Conservation (phyloP, 2,797 vertebrate genomes). For the Gallinago stenura region DNA sequence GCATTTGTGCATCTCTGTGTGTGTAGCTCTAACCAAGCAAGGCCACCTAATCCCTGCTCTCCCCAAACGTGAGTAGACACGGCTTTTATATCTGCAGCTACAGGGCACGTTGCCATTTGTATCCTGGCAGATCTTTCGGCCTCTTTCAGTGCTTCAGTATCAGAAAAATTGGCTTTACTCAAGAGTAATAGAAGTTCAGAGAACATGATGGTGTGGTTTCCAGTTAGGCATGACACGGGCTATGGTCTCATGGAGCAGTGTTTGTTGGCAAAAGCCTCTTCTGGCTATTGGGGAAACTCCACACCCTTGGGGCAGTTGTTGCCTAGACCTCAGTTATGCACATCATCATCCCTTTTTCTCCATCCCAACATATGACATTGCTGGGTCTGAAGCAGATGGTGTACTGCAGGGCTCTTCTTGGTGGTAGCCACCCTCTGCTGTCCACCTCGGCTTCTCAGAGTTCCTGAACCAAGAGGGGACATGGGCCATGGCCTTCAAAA, state of each 20-base stretch:
- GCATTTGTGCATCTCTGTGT: accelerated
- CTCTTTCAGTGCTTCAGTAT: neutral
- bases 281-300: accelerated
- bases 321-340: neutral
- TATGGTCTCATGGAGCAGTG: neutral
- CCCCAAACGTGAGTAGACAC: neutral
- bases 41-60: neutral
- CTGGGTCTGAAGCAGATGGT: neutral
- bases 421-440: neutral
- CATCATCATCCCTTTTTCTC: neutral
- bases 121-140: neutral
- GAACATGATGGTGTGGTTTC: neutral
- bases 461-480: neutral
- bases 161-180: neutral
- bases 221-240: neutral
- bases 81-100: neutral
- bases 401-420: neutral
- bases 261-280: neutral
- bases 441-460: neutral
- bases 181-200: neutral
- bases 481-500: neutral
- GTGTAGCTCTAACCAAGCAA: neutral
- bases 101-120: neutral
- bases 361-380: accelerated
- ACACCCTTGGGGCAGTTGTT: neutral